These are phyloP conservation scores for Pseudomyrmex pallidus DNA, from an alignment of 1,140 invertebrate species.

Conservation along the genomic window DNA sequence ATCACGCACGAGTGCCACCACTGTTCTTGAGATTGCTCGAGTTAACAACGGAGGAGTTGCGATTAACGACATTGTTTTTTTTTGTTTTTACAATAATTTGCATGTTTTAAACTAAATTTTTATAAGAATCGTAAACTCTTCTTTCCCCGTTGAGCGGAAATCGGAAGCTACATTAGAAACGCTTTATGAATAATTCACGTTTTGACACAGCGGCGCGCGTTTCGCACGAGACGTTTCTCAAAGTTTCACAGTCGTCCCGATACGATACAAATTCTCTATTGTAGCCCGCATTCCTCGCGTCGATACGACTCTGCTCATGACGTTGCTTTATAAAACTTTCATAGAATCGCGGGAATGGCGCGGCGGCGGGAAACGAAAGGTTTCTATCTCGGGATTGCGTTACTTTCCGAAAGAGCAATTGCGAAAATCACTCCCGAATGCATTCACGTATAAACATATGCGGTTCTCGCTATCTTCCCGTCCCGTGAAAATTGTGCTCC, in stretches of 20 bases:
- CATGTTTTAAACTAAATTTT: too few species aligned
- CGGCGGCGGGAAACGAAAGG: slow-evolving; percentile 1
- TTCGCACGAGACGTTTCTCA: slow-evolving; percentile 9
- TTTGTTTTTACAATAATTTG: too few species aligned
- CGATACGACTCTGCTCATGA: slow-evolving; percentile 17
- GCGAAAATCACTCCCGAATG: slow-evolving; percentile 43
- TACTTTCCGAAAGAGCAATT: slow-evolving; percentile 49
- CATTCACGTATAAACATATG: slow-evolving; percentile 46
- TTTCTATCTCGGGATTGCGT: slow-evolving; percentile 31
- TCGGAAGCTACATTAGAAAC: slow-evolving; percentile 20
- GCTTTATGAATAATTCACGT: slow-evolving; percentile 31
- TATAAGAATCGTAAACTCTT: too few species aligned
- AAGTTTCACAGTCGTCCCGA: slow-evolving; percentile 33
- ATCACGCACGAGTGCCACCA: slow-evolving; percentile 8
- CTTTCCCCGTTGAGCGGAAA: background rate
- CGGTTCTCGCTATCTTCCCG: slow-evolving; percentile 6
- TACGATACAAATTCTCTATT: slow-evolving; percentile 40
- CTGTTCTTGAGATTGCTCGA: slow-evolving; percentile 17
- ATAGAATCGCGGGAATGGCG: slow-evolving; percentile 20
- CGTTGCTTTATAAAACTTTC: slow-evolving; percentile 49
- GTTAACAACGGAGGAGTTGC: background rate
- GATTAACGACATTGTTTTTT: too few species aligned
- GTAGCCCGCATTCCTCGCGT: slow-evolving; percentile 17
- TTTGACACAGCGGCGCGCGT: slow-evolving; percentile 2
- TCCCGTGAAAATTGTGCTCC: background rate